phyloP scores from a whole-genome alignment of 23 tunicate species.

The Halocynthia roretzi region DNA sequence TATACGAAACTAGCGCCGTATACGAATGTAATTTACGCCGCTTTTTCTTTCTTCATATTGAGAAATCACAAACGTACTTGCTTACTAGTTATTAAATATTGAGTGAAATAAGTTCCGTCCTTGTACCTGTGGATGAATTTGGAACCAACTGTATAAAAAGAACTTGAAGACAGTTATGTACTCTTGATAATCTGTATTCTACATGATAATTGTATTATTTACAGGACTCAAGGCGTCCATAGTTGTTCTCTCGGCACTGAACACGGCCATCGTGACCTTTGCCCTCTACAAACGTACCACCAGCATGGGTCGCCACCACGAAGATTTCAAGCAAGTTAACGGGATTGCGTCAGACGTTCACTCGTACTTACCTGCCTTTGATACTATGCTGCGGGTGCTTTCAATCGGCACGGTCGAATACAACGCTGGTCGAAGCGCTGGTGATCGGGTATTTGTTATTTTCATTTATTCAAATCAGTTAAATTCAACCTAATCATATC shows the following conservation, averaged over 20 bases:
- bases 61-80: no score
- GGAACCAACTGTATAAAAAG: no score
- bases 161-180: no score
- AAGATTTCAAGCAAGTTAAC: constrained; percentile 24
- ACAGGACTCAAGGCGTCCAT: constrained; percentile 54
- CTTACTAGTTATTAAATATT: neutral
- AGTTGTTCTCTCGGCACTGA: constrained; percentile 42
- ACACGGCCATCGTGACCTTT: constrained; percentile 53
- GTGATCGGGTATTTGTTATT: no score
- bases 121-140: neutral
- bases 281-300: constrained; percentile 81
- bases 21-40: no score
- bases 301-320: constrained; percentile 85
- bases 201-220: neutral
- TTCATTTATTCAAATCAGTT: no score
- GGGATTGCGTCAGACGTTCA: constrained; percentile 15
- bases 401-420: constrained; percentile 19
- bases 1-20: no score
- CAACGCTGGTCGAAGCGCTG: no score
- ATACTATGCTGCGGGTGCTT: constrained; percentile 70
- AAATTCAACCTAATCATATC: no score
- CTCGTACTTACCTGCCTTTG: constrained; percentile 63
- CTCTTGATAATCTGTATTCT: no score
- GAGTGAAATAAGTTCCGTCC: neutral
- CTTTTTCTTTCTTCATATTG: no score